A percentile compares a stretch with the other conserved stretches of the same genome.
Evolutionary conservation across 1,140 invertebrate species (phyloP).

Genomic region (Drosophila miranda): DNA sequence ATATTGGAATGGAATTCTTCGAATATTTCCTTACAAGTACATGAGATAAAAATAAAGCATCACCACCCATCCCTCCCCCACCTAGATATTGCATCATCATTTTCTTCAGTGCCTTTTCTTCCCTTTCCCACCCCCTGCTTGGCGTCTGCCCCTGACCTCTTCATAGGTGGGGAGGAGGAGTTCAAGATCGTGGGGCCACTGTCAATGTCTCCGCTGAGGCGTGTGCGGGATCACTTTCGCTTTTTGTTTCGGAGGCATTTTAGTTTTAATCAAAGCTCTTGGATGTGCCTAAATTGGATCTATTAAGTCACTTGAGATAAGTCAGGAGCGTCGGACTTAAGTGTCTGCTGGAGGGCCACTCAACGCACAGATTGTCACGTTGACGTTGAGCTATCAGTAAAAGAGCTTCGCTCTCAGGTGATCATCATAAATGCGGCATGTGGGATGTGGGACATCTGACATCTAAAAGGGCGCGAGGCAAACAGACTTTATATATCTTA

Average conservation of each 20-base stretch:
- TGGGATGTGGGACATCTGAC: constrained; percentile 5
- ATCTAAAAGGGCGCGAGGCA: too few relatives aligned
- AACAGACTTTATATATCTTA: not conserved
- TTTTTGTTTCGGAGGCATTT: constrained; percentile 54
- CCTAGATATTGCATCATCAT: constrained; percentile 6
- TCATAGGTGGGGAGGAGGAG: constrained; percentile 41
- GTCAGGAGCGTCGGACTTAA: constrained; percentile 38
- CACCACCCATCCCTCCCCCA: not conserved
- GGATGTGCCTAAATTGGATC: constrained; percentile 61
- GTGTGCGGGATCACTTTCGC: constrained; percentile 48
- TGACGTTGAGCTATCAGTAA: constrained; percentile 48
- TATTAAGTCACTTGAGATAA: constrained; percentile 72
- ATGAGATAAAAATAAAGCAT: too few relatives aligned
- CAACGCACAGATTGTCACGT: constrained; percentile 34
- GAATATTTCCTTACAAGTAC: too few relatives aligned
- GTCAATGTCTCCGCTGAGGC: constrained; percentile 27
- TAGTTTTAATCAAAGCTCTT: constrained; percentile 49
- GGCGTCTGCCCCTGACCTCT: constrained; percentile 35
- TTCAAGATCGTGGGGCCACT: constrained; percentile 38
- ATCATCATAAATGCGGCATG: constrained; percentile 33
- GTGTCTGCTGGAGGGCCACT: constrained; percentile 39
- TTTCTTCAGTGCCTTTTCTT: constrained; percentile 5
- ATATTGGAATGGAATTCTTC: too few relatives aligned
- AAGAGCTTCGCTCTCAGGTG: constrained; percentile 41
- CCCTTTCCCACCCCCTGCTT: not conserved